A percentile compares a stretch with the other conserved stretches of the same genome.
phyloP scores from a whole-genome alignment of 2,113 vertebrate species.

The Elaphurus davidianus region DNA sequence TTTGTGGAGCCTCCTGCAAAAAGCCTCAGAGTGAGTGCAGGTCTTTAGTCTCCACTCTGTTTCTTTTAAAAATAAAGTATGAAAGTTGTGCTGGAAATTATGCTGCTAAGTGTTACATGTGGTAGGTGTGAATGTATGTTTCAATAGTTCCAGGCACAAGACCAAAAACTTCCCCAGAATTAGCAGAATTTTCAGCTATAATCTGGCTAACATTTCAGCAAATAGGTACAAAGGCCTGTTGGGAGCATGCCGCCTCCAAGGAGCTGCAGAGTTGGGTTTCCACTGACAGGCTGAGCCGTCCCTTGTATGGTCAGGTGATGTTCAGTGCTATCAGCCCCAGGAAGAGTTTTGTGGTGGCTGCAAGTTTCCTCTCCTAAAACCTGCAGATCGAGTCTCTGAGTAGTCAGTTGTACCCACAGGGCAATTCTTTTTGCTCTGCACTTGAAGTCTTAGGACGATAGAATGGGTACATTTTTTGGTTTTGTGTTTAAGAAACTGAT shows the following conservation, averaged over 20 bases:
- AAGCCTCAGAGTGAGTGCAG: conserved; percentile 34
- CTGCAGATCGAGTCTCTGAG: not conserved
- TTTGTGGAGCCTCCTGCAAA: not conserved
- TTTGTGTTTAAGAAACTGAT: not conserved
- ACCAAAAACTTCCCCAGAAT: conserved; percentile 74
- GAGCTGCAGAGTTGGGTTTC: conserved; percentile 9
- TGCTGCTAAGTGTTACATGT: conserved; percentile 65
- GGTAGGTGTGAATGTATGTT: conserved; percentile 74
- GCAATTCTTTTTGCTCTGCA: not conserved
- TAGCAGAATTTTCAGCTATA: conserved; percentile 69
- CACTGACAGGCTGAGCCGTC: not conserved
- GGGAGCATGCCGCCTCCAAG: not conserved
- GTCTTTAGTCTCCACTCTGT: conserved; percentile 29
- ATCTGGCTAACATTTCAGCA: conserved; percentile 67
- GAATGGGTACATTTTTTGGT: not conserved
- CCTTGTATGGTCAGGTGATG: not conserved
- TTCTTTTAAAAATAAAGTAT: conserved; percentile 72
- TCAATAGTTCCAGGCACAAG: conserved; percentile 72
- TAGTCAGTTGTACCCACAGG: not conserved
- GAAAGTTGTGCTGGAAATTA: conserved; percentile 70
- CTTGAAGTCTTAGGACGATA: not conserved
- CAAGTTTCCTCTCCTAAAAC: not conserved
- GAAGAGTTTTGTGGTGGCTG: not conserved
- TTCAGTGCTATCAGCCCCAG: not conserved
- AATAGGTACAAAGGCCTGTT: conserved; percentile 65